phyloP scores from a whole-genome alignment of 2,113 vertebrate species.

The Callionymus lyra region DNA sequence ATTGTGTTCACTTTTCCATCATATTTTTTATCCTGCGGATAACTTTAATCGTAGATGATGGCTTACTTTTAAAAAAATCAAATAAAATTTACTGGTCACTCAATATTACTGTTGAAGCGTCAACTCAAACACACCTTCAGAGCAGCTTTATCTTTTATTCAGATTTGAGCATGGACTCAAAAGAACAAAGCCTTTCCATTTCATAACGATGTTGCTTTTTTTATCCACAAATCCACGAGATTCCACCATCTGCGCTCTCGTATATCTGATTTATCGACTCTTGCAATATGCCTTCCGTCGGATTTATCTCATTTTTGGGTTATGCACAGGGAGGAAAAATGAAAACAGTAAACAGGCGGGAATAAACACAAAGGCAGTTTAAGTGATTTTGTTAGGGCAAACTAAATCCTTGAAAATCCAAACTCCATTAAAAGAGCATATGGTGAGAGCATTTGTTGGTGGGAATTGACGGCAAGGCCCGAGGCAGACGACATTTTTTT shows the following conservation, averaged over 20 bases:
- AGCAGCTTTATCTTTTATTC: too few relatives aligned
- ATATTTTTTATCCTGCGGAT: too few relatives aligned
- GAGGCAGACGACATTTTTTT: too few relatives aligned
- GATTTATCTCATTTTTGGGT: slow-evolving; percentile 19
- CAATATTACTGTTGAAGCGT: too few relatives aligned
- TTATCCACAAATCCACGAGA: slow-evolving; percentile 10
- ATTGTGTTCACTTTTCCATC: too few relatives aligned
- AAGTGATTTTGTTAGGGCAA: slow-evolving; percentile 45
- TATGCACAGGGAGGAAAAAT: slow-evolving; percentile 37
- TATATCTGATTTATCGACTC: slow-evolving; percentile 19
- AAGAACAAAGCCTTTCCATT: neutral
- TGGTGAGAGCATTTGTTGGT: slow-evolving; percentile 22
- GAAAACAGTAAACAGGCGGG: slow-evolving; percentile 29
- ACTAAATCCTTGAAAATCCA: slow-evolving; percentile 57
- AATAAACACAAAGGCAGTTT: slow-evolving; percentile 50
- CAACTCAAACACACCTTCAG: too few relatives aligned
- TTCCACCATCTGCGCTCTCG: slow-evolving; percentile 1
- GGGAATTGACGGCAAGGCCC: too few relatives aligned
- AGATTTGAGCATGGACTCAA: too few relatives aligned
- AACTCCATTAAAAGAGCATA: slow-evolving; percentile 48
- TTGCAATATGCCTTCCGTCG: slow-evolving; percentile 10
- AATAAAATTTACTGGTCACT: too few relatives aligned
- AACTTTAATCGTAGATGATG: slow-evolving; percentile 14
- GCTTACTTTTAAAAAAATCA: slow-evolving; percentile 24
- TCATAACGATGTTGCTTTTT: slow-evolving; percentile 5